Evolutionary conservation across 2,888 invertebrate species (phyloP), one percentile per base, ranked within the genome.

Genomic region (Eudasyphora cyanicolor): DNA sequence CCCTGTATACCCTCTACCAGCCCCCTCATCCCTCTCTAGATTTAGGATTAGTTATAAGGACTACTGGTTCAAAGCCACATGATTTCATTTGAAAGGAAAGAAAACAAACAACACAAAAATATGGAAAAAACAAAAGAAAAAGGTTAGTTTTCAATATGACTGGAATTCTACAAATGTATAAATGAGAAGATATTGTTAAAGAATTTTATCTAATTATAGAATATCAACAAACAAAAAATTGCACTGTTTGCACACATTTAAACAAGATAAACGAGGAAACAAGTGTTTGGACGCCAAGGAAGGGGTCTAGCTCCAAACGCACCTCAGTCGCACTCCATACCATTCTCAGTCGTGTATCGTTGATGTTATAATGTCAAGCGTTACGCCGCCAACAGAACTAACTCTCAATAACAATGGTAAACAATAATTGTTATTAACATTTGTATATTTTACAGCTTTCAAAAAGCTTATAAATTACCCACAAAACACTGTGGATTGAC

Each of bases 321-420:
- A 64, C 10, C 10, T 14, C 38, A 14, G 42, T 4, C 21, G 19
- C n/a, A n/a, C n/a, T n/a, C n/a, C n/a, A n/a, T n/a, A 57, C 57
- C 24, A 8, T 17, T 17, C 32, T 4, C n/a, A n/a, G 49, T 17
- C 45, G 21, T 19, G n/a, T n/a, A 21, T 21, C 51, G 5, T 14
- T 57, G 57, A 24, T 7, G 27, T 57, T 12, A 7, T 57, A 27
- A 27, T 57, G 10, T n/a, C 27, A 27, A 57, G 8, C 51, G 21
- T 2, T 57, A 12, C 24, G 12, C n/a, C n/a, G n/a, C n/a, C 1
- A 57, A 57, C 27, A 27, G 14, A 57, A 21, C 19, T 17, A 54
- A n/a, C 45, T 21, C 75, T 64, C 51, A 85, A 84, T 86, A 85
- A 86, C 85, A 85, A 86, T 86, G 85, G 86, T 85, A 86, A 82